Evolutionary conservation across 2,888 invertebrate genomes (phyloP), one percentile per base, ranked within the genome.

Genomic region (Acanthopleura granulata): DNA sequence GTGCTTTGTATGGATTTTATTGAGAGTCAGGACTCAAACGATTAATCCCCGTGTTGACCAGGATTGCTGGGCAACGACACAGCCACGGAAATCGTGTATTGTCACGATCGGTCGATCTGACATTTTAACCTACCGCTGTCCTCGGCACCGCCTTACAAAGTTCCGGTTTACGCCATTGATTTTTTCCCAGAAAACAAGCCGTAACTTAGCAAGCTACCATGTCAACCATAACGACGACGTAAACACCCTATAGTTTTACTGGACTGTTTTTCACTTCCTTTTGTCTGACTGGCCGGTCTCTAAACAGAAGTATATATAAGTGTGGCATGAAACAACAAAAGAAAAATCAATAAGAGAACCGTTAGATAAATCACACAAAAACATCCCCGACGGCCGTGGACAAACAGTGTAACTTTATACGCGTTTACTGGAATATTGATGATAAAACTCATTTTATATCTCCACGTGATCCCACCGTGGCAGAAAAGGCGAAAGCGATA

Each of bases 41-140:
- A 40, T 40, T 40, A 40, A 57, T 57, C 57, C 4, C 22, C 22
- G 22, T 57, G 57, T 57, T 57, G 57, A 57, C 22, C n/a, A n/a
- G 18, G 18, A 57, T 57, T 22, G 22, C 57, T 22, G 57, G 57
- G 57, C 57, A 57, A 57, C 57, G n/a, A 22, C 57, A 57, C 57
- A 57, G 22, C 22, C 3, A 4, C 57, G 57, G 57, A 57, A 6
- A 57, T 57, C n/a, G 18, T 4, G n/a, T 22, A 57, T 57, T 57
- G 57, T 57, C 57, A 57, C 57, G 57, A 57, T 22, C 22, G 57
- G 57, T 57, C 57, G 57, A 57, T 57, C n/a, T 22, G 57, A 57
- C 57, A 57, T 57, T 57, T 57, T 57, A 57, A 57, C 57, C 3
- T n/a, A 57, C n/a, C 4, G 4, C 57, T 57, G 18, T 57, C 3